These are phyloP conservation scores for Chromis chromis DNA, from an alignment of 2,797 vertebrate species.

Conservation along the genomic window DNA sequence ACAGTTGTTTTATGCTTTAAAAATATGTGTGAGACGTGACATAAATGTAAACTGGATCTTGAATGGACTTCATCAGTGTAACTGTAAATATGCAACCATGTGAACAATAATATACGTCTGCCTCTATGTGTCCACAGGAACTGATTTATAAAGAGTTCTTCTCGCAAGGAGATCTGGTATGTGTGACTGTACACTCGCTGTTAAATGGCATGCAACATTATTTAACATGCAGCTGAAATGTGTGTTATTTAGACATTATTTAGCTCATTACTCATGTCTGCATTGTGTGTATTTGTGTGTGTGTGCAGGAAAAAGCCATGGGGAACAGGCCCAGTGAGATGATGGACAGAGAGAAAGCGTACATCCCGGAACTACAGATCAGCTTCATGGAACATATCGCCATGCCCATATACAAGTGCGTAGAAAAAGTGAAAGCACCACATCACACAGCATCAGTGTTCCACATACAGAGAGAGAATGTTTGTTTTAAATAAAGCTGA, in stretches of 20 bases:
- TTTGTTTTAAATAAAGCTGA: not conserved
- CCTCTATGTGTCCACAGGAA: conserved; percentile 85
- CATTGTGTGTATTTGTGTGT: conserved; percentile 44
- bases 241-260: conserved; percentile 34
- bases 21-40: not conserved
- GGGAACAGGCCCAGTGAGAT: conserved; percentile 98
- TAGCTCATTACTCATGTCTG: conserved; percentile 35
- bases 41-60: conserved; percentile 1
- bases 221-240: conserved; percentile 19
- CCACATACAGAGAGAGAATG: too few species aligned
- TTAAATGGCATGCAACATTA: conserved; percentile 44
- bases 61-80: not conserved
- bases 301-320: conserved; percentile 95
- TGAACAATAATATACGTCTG: conserved; percentile 28
- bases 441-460: not conserved
- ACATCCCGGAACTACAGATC: conserved; percentile 98
- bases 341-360: conserved; percentile 99
- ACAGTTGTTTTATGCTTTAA: not conserved
- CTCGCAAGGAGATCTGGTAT: conserved; percentile 99
- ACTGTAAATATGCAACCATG: not conserved
- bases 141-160: conserved; percentile 99
- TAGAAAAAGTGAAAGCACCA: conserved; percentile 7
- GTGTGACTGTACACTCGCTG: conserved; percentile 62
- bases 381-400: conserved; percentile 99
- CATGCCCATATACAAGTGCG: conserved; percentile 99